A percentile compares a stretch with the other conserved stretches of the same genome.
phyloP scores from a whole-genome alignment of 2,797 vertebrate genomes.

The Alca torda region DNA sequence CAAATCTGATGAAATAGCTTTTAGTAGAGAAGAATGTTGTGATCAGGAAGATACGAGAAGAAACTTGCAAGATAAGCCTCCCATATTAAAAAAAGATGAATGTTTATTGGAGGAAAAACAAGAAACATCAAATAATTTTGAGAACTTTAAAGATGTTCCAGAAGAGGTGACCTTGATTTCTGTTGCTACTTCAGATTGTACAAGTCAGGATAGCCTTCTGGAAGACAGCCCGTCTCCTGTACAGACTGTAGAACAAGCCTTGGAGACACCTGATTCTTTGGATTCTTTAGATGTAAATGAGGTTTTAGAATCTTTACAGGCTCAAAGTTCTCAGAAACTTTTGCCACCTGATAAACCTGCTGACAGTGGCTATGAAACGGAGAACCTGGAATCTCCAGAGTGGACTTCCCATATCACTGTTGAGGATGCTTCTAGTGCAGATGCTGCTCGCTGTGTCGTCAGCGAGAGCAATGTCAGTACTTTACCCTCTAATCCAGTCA shows the following conservation, averaged over 20 bases:
- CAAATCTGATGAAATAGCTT: not conserved
- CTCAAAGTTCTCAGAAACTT: constrained; percentile 83
- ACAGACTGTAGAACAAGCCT: constrained; percentile 79
- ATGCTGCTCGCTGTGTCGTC: constrained; percentile 44
- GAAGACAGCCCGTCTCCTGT: constrained; percentile 83
- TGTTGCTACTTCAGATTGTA: constrained; percentile 84
- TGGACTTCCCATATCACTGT: constrained; percentile 88
- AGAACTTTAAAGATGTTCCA: constrained; percentile 49
- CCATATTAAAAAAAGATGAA: not conserved
- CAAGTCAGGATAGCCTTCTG: constrained; percentile 91
- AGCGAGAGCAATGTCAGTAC: not conserved
- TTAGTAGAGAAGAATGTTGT: not conserved
- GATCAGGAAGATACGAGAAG: not conserved
- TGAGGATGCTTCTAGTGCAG: constrained; percentile 73
- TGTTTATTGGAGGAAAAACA: constrained; percentile 70
- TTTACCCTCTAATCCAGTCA: constrained; percentile 81
- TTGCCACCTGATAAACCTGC: constrained; percentile 92
- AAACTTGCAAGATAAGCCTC: not conserved
- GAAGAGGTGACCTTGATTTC: constrained; percentile 76
- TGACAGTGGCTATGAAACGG: constrained; percentile 97
- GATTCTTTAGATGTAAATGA: constrained; percentile 89
- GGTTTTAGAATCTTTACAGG: constrained; percentile 78
- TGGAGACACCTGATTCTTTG: constrained; percentile 91
- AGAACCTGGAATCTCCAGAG: constrained; percentile 97
- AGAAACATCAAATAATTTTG: not conserved